Base-by-base conservation (phyloP, 1,140 invertebrate species). In the Drosophila athabasca region DNA sequence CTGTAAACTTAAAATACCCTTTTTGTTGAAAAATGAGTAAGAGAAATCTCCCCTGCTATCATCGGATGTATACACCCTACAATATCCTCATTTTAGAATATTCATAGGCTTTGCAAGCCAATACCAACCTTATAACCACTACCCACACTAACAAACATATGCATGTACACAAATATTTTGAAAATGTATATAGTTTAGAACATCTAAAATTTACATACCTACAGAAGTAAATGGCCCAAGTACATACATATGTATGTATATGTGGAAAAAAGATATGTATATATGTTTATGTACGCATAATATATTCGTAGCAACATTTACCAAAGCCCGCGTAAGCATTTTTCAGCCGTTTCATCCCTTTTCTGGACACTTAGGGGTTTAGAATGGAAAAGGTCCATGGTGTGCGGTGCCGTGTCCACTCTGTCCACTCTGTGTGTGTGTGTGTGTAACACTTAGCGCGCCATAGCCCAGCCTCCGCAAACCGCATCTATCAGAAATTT, bases 341-440 rank as follows among this genome's bases (percentile, higher is more conserved):
- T 87, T 87, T 87, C 83, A 88, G 83, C 62, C 83, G 67, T 90
- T 90, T 90, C 85, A 90, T 90, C 85, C 85, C 85, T 90, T 90
- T 90, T 90, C 72, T 90, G 85, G 87, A 87, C 87, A 87, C 85
- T 90, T 84, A 90, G 62, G 77, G 72, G 66, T 89, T 73, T 80
- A 71, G 75, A 64, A 60, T 64, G 61, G 66, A 57, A 80, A 70
- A 62, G 73, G 60, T 60, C 44, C 44, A 52, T 43, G 46, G 58
- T 61, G 53, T 44, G 54, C 48, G 31, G 29, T 13, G 35, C 8
- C 9, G 31, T 76, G 72, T 75, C 72, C 72, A 76, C 62, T 75
- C 51, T 50, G 57, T 58, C 49, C 50, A 31, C 24, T 68, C n/a
- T 45, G 26, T 44, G 43, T 54, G 29, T 58, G 69, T 75, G 53